A percentile compares a stretch with the other conserved stretches of the same genome.
phyloP scores from a whole-genome alignment of 30 jellyfish, hydroid and myxozoan species.

The Hydractinia echinata region DNA sequence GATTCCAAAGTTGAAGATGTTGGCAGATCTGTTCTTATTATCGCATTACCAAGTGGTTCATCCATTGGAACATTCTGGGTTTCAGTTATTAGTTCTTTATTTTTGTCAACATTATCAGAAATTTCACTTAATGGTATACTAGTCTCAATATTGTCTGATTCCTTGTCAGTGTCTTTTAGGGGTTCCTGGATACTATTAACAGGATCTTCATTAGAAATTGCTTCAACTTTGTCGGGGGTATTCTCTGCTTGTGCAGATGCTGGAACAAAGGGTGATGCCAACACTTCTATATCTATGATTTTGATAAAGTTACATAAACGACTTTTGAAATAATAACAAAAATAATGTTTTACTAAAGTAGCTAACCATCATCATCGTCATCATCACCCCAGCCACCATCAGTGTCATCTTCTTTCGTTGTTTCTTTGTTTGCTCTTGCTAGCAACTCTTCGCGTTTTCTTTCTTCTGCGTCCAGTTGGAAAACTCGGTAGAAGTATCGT shows the following conservation, averaged over 20 bases:
- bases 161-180: not conserved
- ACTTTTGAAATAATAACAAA: too few relatives aligned
- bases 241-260: not conserved
- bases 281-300: not conserved
- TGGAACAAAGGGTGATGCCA: not conserved
- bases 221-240: not conserved
- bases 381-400: conserved; percentile 39
- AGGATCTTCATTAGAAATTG: not conserved
- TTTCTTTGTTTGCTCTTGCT: conserved; percentile 62
- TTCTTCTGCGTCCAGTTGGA: conserved; percentile 56
- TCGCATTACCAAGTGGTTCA: too few relatives aligned
- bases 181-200: not conserved
- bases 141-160: not conserved
- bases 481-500: conserved; percentile 62
- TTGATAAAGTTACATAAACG: too few relatives aligned
- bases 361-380: conserved; percentile 65
- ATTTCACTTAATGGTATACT: not conserved
- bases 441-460: conserved; percentile 64
- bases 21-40: too few relatives aligned
- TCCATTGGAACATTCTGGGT: not conserved
- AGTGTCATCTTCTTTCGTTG: conserved; percentile 20
- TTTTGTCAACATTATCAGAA: not conserved
- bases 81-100: not conserved
- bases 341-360: too few relatives aligned
- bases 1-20: too few relatives aligned